These are phyloP conservation scores for Ursus arctos DNA, from an alignment of 2,113 vertebrate species.

Conservation along the genomic window DNA sequence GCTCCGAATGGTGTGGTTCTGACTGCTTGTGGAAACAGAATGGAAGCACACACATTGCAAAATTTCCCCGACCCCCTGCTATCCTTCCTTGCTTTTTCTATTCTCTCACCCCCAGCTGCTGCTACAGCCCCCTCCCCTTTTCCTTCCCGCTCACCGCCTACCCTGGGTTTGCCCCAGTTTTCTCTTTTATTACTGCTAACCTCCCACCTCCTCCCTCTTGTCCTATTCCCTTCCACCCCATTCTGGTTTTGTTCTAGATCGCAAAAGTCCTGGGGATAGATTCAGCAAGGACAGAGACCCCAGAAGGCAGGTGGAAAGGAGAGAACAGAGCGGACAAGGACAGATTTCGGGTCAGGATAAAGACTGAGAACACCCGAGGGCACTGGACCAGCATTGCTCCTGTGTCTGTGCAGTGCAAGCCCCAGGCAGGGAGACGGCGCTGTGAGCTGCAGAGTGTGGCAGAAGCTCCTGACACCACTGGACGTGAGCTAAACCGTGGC, in stretches of 20 bases:
- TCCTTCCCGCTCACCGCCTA: too few relatives aligned
- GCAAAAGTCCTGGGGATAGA: neutral
- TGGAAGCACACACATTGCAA: too few relatives aligned
- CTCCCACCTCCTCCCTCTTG: neutral
- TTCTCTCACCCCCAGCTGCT: neutral
- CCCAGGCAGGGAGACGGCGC: too few relatives aligned
- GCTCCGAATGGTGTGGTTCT: neutral
- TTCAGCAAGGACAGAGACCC: neutral
- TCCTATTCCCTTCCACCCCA: neutral
- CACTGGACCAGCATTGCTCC: neutral
- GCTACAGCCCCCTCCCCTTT: neutral
- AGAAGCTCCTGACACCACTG: neutral
- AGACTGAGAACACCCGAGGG: neutral
- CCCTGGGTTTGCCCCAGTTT: neutral
- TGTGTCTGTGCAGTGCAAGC: neutral
- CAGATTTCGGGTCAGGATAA: neutral
- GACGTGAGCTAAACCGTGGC: neutral
- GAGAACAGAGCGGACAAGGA: neutral
- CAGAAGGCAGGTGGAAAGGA: neutral
- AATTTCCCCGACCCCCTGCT: accelerated
- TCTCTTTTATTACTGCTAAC: neutral
- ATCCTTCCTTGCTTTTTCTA: neutral
- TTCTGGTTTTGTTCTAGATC: neutral
- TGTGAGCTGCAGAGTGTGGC: neutral
- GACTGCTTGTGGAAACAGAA: neutral